Evolutionary conservation across 1,140 invertebrate genomes (phyloP).

Genomic region (Heterodera schachtii): DNA sequence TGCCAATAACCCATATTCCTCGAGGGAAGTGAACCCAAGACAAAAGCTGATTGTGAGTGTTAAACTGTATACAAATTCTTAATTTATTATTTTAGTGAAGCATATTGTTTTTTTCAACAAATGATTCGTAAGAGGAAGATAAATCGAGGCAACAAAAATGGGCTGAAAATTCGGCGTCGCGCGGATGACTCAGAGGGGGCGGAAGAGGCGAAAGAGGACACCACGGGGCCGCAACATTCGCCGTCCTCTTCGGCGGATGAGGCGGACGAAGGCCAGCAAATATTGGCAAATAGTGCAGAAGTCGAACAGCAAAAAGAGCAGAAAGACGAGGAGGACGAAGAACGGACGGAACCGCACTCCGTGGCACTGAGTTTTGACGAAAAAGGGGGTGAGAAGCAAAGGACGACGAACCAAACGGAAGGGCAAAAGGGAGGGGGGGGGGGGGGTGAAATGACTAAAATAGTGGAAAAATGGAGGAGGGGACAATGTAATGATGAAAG

Average conservation of each 20-base stretch:
- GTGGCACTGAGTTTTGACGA: conserved; percentile 33
- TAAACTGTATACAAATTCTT: no score
- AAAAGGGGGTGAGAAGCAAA: conserved; percentile 1
- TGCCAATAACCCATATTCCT: no score
- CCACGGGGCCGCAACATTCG: background rate
- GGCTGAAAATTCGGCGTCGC: conserved; percentile 17
- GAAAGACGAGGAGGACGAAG: background rate
- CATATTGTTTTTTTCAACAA: background rate
- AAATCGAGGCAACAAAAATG: background rate
- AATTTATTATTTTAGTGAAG: no score
- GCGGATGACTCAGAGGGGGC: background rate
- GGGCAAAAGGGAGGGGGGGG: no score
- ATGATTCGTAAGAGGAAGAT: conserved; percentile 33
- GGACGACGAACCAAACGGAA: no score
- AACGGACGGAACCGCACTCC: background rate
- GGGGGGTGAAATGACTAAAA: no score
- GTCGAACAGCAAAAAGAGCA: no score
- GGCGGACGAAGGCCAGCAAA: background rate
- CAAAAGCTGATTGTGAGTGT: no score
- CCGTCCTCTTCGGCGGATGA: background rate
- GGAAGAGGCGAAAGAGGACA: background rate
- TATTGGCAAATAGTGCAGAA: no score
- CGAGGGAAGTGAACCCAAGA: no score
- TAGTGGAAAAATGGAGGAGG: no score
- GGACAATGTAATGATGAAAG: no score